These are phyloP conservation scores for Etheostoma perlongum DNA, from an alignment of 2,797 vertebrate genomes.

Conservation along the genomic window DNA sequence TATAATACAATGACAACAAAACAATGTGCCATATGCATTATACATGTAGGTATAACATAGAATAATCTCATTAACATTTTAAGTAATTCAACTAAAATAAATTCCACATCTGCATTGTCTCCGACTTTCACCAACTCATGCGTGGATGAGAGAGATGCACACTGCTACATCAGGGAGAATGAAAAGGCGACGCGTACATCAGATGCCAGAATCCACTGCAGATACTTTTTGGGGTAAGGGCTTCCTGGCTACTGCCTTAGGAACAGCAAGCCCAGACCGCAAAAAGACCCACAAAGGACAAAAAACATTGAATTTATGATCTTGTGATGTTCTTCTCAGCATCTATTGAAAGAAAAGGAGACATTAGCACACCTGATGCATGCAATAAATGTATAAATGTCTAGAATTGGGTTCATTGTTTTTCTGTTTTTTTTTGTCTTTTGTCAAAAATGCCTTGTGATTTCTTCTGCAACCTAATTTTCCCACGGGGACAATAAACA, in stretches of 20 bases:
- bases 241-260: conserved; percentile 94
- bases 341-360: conserved; percentile 51
- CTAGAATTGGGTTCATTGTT: no score
- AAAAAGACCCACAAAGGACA: conserved; percentile 95
- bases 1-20: neutral
- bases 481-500: no score
- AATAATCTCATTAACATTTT: neutral
- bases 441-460: no score
- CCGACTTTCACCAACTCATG: neutral
- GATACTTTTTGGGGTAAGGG: conserved; percentile 99
- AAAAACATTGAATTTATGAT: neutral
- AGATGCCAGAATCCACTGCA: conserved; percentile 85
- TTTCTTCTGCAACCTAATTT: no score
- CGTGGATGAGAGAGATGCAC: conserved; percentile 19
- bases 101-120: neutral
- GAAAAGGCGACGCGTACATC: neutral
- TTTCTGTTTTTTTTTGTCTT: no score
- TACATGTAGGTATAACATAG: neutral
- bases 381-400: neutral
- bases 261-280: conserved; percentile 99
- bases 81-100: neutral
- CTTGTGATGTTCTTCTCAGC: neutral
- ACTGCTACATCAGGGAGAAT: conserved; percentile 17
- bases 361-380: conserved; percentile 24
- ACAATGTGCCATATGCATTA: neutral